These are phyloP conservation scores for Pardosa pseudoannulata DNA, from an alignment of 2,888 invertebrate species.

Conservation along the genomic window DNA sequence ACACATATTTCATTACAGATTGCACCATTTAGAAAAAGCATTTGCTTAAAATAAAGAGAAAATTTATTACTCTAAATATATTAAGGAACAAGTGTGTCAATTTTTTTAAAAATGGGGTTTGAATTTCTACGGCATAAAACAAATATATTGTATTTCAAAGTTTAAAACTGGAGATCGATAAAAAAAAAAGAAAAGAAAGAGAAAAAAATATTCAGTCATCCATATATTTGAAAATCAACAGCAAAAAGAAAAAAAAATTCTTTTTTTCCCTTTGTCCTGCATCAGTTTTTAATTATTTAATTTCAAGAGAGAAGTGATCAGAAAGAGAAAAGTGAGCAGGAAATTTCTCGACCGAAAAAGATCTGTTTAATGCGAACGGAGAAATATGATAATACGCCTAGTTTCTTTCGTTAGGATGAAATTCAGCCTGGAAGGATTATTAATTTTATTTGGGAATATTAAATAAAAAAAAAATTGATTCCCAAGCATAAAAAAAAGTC, in stretches of 20 bases:
- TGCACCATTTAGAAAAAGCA: too few relatives aligned
- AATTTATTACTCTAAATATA: too few relatives aligned
- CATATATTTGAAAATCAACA: background rate
- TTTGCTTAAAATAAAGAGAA: too few relatives aligned
- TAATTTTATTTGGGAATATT: background rate
- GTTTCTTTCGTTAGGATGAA: background rate
- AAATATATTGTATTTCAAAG: background rate
- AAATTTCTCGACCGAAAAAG: constrained; percentile 1
- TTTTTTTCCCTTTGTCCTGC: background rate
- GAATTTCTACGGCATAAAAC: too few relatives aligned
- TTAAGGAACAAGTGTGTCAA: too few relatives aligned
- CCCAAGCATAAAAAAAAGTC: background rate
- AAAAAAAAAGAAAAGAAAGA: too few relatives aligned
- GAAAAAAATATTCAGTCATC: too few relatives aligned
- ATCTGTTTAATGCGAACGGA: background rate
- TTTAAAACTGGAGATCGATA: background rate
- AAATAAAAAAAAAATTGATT: background rate
- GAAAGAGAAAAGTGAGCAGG: background rate
- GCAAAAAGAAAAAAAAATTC: background rate
- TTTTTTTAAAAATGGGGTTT: too few relatives aligned
- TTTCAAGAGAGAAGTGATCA: background rate
- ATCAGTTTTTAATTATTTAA: background rate
- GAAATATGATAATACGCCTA: background rate
- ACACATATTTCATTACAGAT: too few relatives aligned
- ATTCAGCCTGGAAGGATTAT: background rate